These are phyloP conservation scores for Alviniconcha strummeri DNA, from an alignment of 2,888 invertebrate genomes.

Conservation along the genomic window DNA sequence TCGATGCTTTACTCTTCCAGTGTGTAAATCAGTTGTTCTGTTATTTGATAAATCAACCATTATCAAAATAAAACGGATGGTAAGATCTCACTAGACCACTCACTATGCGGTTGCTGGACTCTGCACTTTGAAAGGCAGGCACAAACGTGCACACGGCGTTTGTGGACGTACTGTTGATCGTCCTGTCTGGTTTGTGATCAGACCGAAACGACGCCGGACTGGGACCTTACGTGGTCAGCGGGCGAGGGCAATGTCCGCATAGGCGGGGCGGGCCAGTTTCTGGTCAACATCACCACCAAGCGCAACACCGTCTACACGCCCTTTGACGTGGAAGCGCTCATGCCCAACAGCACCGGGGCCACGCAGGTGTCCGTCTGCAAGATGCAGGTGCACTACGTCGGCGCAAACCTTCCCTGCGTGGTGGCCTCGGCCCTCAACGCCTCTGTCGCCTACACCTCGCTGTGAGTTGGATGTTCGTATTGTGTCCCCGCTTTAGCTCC, in stretches of 20 bases:
- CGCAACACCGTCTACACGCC: constrained; percentile 52
- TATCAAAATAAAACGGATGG: no score
- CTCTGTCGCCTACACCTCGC: constrained; percentile 46
- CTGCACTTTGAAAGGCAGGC: no score
- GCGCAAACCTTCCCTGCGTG: constrained; percentile 66
- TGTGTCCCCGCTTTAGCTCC: no score
- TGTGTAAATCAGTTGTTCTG: no score
- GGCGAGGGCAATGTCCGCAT: constrained; percentile 44
- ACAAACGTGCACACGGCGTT: no score
- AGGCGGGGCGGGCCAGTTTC: constrained; percentile 48
- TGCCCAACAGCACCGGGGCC: constrained; percentile 50
- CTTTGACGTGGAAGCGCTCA: constrained; percentile 64
- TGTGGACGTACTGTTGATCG: no score
- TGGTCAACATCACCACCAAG: constrained; percentile 52
- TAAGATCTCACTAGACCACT: no score
- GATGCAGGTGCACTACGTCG: constrained; percentile 56
- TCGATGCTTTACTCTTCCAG: no score
- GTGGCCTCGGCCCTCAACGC: constrained; percentile 50
- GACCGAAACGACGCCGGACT: constrained; percentile 49
- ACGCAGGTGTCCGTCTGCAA: constrained; percentile 49
- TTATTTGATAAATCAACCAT: no score
- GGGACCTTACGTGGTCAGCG: constrained; percentile 44
- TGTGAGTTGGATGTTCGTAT: constrained; percentile 40
- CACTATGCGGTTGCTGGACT: no score
- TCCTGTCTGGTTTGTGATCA: constrained; percentile 27